Evolutionary conservation across 2,113 vertebrate species (phyloP).

Genomic region (Alethe castanea): DNA sequence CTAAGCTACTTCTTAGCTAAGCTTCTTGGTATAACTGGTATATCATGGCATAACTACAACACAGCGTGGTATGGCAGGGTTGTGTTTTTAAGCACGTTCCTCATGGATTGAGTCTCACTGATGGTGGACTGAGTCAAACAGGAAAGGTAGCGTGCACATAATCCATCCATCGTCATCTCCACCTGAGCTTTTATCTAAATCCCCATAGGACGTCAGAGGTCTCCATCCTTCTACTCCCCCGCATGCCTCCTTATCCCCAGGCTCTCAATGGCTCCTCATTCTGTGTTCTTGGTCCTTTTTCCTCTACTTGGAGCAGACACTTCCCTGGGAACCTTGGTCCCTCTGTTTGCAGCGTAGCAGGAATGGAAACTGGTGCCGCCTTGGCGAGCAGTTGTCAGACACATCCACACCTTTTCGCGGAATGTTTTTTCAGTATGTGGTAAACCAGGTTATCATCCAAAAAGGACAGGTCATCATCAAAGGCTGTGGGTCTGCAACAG

Average conservation of each 20-base stretch:
- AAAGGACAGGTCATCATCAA: conserved; percentile 95
- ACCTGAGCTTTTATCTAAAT: conserved; percentile 48
- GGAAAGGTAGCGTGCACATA: background rate
- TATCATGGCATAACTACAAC: background rate
- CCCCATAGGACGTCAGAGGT: conserved; percentile 18
- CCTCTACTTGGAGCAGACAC: conserved; percentile 59
- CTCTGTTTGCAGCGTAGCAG: conserved; percentile 69
- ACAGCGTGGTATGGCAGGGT: background rate
- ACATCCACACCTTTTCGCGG: conserved; percentile 93
- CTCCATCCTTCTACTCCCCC: conserved; percentile 9
- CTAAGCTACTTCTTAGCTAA: conserved; percentile 15
- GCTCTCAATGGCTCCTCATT: conserved; percentile 50
- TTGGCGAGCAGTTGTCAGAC: conserved; percentile 76
- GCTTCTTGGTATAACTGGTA: background rate
- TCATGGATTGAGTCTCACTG: conserved; percentile 6
- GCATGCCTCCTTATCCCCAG: background rate
- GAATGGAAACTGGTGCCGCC: conserved; percentile 71
- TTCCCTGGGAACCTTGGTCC: conserved; percentile 78
- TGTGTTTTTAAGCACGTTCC: conserved; percentile 73
- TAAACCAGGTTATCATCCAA: conserved; percentile 94
- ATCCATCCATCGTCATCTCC: conserved; percentile 34
- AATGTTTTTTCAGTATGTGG: conserved; percentile 96
- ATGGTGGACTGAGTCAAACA: conserved; percentile 53
- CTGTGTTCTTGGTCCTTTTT: conserved; percentile 76
- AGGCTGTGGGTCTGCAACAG: conserved; percentile 92